phyloP scores from a whole-genome alignment of 2,888 invertebrate genomes.

The Drosophila monieri region DNA sequence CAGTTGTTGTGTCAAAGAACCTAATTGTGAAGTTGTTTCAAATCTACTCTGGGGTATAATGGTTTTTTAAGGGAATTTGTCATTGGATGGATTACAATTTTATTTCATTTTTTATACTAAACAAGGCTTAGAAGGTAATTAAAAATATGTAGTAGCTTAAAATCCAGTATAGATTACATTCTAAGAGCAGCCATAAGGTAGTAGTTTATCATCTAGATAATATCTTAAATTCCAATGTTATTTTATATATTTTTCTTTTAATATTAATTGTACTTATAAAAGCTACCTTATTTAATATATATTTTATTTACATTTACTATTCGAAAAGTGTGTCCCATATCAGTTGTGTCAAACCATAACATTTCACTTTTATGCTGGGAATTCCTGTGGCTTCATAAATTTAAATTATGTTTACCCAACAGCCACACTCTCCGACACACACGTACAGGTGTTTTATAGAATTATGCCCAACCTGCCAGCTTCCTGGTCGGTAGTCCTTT shows the following conservation, averaged over 20 bases:
- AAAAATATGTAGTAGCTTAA: no score
- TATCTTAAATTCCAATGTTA: no score
- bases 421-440: slow-evolving; percentile 6
- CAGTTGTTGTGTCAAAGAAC: slow-evolving; percentile 22
- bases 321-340: slow-evolving; percentile 5
- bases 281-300: no score
- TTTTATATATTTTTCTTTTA: not conserved
- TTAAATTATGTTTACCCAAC: slow-evolving; percentile 62
- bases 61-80: not conserved
- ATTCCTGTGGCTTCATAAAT: slow-evolving; percentile 63
- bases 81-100: not conserved
- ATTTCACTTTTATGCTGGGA: slow-evolving; percentile 25
- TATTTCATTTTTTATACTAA: not conserved
- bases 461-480: slow-evolving; percentile 20
- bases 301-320: not conserved
- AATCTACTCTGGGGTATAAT: slow-evolving; percentile 20
- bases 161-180: no score
- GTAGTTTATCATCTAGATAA: no score
- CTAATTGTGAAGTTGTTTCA: slow-evolving; percentile 28
- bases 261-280: not conserved
- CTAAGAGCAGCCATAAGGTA: no score
- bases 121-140: no score
- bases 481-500: slow-evolving; percentile 19
- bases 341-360: not conserved
- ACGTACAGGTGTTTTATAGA: slow-evolving; percentile 36